phyloP scores from a whole-genome alignment of 2,797 vertebrate genomes.

The Sebastiscus albofasciatus region DNA sequence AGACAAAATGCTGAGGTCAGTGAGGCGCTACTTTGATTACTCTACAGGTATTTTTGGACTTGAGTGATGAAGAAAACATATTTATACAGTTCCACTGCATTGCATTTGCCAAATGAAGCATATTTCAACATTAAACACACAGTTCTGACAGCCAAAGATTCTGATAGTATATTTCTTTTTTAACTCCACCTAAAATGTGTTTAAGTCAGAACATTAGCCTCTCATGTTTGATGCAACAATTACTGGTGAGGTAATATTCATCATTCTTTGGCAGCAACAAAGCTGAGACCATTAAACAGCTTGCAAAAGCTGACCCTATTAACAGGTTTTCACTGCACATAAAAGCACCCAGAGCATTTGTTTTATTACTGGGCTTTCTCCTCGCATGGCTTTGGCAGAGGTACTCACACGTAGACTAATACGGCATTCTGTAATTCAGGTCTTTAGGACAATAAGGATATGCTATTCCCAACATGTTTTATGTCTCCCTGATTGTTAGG shows the following conservation, averaged over 20 bases:
- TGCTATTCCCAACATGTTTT: constrained; percentile 34
- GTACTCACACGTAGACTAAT: constrained; percentile 22
- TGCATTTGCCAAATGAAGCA: constrained; percentile 3
- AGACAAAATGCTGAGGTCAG: constrained; percentile 23
- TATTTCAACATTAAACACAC: constrained; percentile 2
- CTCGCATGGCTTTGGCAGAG: constrained; percentile 23
- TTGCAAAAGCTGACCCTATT: constrained; percentile 33
- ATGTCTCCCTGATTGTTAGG: constrained; percentile 32
- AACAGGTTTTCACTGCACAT: constrained; percentile 34
- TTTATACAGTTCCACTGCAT: neutral
- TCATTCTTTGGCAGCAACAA: constrained; percentile 48
- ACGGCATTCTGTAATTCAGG: constrained; percentile 25
- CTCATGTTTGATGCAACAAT: constrained; percentile 47
- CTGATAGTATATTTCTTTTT: neutral
- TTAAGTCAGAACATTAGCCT: constrained; percentile 26
- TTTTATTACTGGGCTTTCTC: constrained; percentile 34
- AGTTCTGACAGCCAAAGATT: neutral
- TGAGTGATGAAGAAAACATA: constrained; percentile 3
- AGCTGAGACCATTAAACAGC: constrained; percentile 40
- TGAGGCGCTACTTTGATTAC: constrained; percentile 30
- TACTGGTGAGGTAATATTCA: constrained; percentile 46
- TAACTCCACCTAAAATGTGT: constrained; percentile 3
- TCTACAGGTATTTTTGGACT: constrained; percentile 5
- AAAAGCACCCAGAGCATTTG: constrained; percentile 39
- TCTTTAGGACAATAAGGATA: constrained; percentile 50